Evolutionary conservation across 2,888 invertebrate species (phyloP).

Genomic region (Melipona bicolor): DNA sequence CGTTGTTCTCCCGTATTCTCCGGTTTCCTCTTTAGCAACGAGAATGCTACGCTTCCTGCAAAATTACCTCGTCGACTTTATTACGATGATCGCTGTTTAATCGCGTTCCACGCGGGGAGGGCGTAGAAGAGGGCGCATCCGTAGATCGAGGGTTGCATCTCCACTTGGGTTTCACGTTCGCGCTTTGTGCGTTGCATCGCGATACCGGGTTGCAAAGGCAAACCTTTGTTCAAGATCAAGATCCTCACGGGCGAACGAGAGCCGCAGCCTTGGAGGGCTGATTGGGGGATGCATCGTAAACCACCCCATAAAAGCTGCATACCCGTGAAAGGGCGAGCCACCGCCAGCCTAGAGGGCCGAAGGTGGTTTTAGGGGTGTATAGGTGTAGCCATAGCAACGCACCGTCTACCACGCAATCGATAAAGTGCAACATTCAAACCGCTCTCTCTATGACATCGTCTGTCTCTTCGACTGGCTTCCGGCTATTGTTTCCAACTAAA

Average conservation of each 20-base stretch:
- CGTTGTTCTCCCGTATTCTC: neutral
- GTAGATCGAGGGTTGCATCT: slow-evolving; percentile 16
- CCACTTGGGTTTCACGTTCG: slow-evolving; percentile 3
- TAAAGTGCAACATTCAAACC: slow-evolving; percentile 79
- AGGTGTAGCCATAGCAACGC: slow-evolving; percentile 81
- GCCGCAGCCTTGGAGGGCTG: slow-evolving; percentile 59
- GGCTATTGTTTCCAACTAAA: slow-evolving; percentile 20
- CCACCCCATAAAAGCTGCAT: slow-evolving; percentile 70
- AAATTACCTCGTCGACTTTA: slow-evolving; percentile 34
- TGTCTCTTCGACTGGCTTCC: slow-evolving; percentile 48
- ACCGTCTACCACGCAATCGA: slow-evolving; percentile 76
- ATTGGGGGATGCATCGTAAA: slow-evolving; percentile 66
- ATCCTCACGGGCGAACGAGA: slow-evolving; percentile 63
- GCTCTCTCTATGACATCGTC: slow-evolving; percentile 47
- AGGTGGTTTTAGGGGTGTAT: slow-evolving; percentile 72
- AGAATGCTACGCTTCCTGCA: slow-evolving; percentile 9
- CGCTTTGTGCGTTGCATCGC: slow-evolving; percentile 15
- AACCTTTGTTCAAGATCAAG: slow-evolving; percentile 79
- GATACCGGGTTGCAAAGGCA: slow-evolving; percentile 16
- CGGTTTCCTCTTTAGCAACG: neutral
- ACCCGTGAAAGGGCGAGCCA: slow-evolving; percentile 63
- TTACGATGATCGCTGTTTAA: slow-evolving; percentile 40
- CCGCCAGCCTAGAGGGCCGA: slow-evolving; percentile 65
- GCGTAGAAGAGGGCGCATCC: slow-evolving; percentile 1
- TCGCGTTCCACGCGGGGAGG: slow-evolving; percentile 1